Conservation (phyloP, 2,888 invertebrate genomes). For the Chirona hameri region DNA sequence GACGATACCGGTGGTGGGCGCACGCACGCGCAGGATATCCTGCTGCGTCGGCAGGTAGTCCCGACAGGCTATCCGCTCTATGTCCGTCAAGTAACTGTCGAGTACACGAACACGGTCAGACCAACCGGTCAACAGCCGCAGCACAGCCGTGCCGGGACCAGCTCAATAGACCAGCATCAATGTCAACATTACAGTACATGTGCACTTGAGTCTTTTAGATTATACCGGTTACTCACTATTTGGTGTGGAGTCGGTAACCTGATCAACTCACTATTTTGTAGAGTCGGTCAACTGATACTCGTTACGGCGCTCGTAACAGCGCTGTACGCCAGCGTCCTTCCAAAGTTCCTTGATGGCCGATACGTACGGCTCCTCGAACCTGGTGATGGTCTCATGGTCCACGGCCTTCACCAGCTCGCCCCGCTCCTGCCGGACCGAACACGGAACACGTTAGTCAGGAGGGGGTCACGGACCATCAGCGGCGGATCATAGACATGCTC, state of each 20-base stretch:
- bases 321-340: conserved; percentile 95
- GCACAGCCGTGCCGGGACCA: too few species aligned
- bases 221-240: too few species aligned
- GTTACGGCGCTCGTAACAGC: conserved; percentile 97
- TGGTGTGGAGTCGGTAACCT: too few species aligned
- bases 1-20: conserved; percentile 52
- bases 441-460: too few species aligned
- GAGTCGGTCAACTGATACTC: conserved; percentile 99
- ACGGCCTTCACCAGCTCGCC: conserved; percentile 92
- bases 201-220: too few species aligned
- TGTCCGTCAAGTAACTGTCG: conserved; percentile 44
- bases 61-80: conserved; percentile 44
- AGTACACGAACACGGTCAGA: conserved; percentile 33
- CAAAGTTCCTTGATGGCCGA: conserved; percentile 95
- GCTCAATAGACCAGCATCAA: too few species aligned
- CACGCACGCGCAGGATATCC: conserved; percentile 46
- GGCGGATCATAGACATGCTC: too few species aligned
- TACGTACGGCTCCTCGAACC: conserved; percentile 96
- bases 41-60: conserved; percentile 45
- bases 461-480: too few species aligned
- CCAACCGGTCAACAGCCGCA: neutral
- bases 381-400: conserved; percentile 98
- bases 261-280: conserved; percentile 93
- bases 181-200: too few species aligned
- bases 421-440: conserved; percentile 65